Percentiles rank a stretch among this genome's conserved stretches.
These are phyloP conservation scores for Aleiodes alternator DNA, from an alignment of 2,888 invertebrate species.

Conservation along the genomic window DNA sequence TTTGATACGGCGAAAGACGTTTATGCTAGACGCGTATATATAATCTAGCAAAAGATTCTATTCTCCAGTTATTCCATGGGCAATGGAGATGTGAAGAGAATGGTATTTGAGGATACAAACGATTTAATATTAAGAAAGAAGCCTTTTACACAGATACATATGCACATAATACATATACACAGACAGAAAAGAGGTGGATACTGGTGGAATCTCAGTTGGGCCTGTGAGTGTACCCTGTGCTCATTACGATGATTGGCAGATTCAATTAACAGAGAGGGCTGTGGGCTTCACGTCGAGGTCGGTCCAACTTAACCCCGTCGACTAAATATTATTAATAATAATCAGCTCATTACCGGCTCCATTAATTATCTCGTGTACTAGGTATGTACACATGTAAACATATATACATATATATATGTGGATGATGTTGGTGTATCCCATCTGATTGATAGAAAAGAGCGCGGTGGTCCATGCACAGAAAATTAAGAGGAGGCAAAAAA, in stretches of 20 bases:
- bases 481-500: background rate
- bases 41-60: no score
- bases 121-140: no score
- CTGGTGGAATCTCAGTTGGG: constrained; percentile 24
- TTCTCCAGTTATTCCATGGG: no score
- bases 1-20: no score
- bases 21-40: no score
- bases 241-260: constrained; percentile 88
- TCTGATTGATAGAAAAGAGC: constrained; percentile 31
- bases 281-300: constrained; percentile 67
- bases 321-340: constrained; percentile 75
- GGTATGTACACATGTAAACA: background rate
- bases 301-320: constrained; percentile 70
- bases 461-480: constrained; percentile 2
- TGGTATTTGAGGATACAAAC: no score
- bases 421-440: background rate
- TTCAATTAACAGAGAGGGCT: constrained; percentile 81
- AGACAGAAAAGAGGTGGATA: no score
- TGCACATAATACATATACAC: no score
- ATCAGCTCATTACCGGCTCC: constrained; percentile 74
- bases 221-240: constrained; percentile 74
- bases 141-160: no score
- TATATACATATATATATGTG: background rate
- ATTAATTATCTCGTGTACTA: constrained; percentile 69
- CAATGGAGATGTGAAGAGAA: no score